Percentiles rank a stretch among this genome's conserved stretches.
These are phyloP conservation scores for Elysia chlorotica DNA, from an alignment of 1,140 invertebrate species.

Conservation along the genomic window DNA sequence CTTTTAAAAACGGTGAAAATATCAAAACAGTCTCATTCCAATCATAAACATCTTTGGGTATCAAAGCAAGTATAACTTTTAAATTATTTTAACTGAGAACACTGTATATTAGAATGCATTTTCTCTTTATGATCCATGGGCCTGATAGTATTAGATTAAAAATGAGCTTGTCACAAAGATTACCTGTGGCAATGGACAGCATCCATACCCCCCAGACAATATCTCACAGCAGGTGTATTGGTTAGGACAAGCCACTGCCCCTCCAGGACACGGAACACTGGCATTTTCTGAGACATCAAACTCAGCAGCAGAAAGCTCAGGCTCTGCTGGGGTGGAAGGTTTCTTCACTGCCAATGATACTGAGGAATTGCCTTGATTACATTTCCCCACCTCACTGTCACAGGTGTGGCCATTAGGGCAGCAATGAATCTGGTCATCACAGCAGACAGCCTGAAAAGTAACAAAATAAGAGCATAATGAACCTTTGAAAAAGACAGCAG, in stretches of 20 bases:
- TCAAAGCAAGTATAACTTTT: no score
- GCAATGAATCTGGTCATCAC: slow-evolving; percentile 42
- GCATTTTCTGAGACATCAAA: no score
- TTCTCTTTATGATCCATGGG: no score
- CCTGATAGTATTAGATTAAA: no score
- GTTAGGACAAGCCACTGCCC: slow-evolving; percentile 52
- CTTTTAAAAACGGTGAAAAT: no score
- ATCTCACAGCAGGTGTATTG: slow-evolving; percentile 61
- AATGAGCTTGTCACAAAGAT: no score
- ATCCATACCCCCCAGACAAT: slow-evolving; percentile 52
- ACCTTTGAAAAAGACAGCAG: neutral
- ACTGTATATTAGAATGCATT: no score
- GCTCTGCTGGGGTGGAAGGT: slow-evolving; percentile 28
- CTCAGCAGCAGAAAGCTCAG: no score
- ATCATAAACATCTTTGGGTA: no score
- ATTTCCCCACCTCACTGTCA: slow-evolving; percentile 26
- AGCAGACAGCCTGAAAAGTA: slow-evolving; percentile 28
- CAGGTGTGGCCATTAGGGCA: slow-evolving; percentile 43
- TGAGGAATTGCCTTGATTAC: slow-evolving; percentile 7
- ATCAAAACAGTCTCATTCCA: no score
- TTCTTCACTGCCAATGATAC: slow-evolving; percentile 25
- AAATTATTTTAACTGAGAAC: no score
- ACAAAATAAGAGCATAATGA: neutral
- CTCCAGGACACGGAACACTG: slow-evolving; percentile 41
- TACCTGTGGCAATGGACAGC: slow-evolving; percentile 58